Conservation (phyloP, 2,888 invertebrate species). For the Drosophila diplacantha region DNA sequence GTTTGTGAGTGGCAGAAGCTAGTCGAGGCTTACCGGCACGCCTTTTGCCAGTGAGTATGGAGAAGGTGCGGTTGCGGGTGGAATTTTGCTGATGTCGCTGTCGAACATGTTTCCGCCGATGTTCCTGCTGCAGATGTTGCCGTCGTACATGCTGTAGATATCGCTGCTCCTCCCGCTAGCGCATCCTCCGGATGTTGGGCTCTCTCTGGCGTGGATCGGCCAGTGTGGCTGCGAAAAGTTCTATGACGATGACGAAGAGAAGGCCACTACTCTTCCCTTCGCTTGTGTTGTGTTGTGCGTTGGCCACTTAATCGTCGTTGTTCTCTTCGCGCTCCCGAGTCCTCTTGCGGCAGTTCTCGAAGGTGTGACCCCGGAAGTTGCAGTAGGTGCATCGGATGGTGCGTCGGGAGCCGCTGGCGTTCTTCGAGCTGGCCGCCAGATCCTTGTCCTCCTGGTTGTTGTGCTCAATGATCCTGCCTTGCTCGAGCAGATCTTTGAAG, state of each 20-base stretch:
- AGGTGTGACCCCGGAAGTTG: conserved; percentile 73
- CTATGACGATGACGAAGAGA: conserved; percentile 43
- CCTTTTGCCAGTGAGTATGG: conserved; percentile 29
- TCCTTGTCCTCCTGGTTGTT: conserved; percentile 62
- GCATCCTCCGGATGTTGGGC: conserved; percentile 24
- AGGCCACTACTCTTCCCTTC: conserved; percentile 2
- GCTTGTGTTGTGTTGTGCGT: conserved; percentile 1
- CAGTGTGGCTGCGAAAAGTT: conserved; percentile 43
- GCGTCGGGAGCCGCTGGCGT: conserved; percentile 51
- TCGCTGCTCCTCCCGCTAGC: conserved; percentile 6
- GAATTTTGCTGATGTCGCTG: conserved; percentile 9
- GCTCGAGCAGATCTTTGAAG: conserved; percentile 73
- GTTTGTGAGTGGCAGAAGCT: conserved; percentile 25
- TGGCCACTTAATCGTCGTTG: conserved; percentile 24
- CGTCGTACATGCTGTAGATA: conserved; percentile 13
- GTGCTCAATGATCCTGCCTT: conserved; percentile 73
- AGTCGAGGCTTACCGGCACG: conserved; percentile 52
- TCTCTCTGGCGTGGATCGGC: conserved; percentile 36
- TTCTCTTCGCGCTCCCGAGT: conserved; percentile 23
- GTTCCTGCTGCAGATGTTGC: conserved; percentile 10
- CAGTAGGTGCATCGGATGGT: conserved; percentile 72
- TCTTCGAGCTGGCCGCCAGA: conserved; percentile 26
- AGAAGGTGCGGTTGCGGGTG: conserved; percentile 26
- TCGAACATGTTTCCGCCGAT: background rate
- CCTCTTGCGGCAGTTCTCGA: conserved; percentile 71